Evolutionary conservation across 2,888 invertebrate genomes (phyloP).

Genomic region (Pristionchus fissidentatus): DNA sequence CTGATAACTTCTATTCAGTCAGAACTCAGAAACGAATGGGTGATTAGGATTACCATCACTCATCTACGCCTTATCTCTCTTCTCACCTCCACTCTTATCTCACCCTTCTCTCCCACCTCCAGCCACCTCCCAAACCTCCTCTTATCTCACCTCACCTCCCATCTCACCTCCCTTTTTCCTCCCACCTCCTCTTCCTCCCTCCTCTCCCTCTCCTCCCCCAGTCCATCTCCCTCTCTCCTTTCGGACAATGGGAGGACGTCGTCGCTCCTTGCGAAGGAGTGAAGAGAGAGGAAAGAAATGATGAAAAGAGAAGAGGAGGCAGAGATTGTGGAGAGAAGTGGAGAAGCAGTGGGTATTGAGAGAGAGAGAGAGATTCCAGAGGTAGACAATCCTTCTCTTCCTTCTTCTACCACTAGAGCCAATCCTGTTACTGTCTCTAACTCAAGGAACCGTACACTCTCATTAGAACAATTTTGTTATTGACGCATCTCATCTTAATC

Average conservation of each 20-base stretch:
- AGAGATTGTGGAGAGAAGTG: constrained; percentile 20
- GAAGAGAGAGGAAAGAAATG: constrained; percentile 41
- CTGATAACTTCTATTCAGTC: no score
- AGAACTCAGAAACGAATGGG: no score
- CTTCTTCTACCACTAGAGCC: background rate
- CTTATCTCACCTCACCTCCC: background rate
- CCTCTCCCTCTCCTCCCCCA: background rate
- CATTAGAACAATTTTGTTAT: no score
- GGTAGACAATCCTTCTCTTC: constrained; percentile 28
- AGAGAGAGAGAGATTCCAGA: constrained; percentile 13
- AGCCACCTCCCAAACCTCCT: background rate
- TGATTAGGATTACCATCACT: no score
- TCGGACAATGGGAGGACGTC: constrained; percentile 34
- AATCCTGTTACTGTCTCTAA: constrained; percentile 24
- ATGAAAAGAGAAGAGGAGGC: constrained; percentile 34
- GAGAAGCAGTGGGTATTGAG: constrained; percentile 31
- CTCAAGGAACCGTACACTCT: no score
- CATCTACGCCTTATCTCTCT: background rate
- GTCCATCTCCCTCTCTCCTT: background rate
- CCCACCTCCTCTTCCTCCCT: background rate
- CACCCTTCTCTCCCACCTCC: background rate
- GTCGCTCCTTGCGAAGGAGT: constrained; percentile 27
- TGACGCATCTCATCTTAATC: no score
- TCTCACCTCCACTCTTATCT: background rate
- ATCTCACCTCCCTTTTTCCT: background rate